phyloP scores from a whole-genome alignment of 2,113 vertebrate genomes.

The Chloropsis hardwickii region DNA sequence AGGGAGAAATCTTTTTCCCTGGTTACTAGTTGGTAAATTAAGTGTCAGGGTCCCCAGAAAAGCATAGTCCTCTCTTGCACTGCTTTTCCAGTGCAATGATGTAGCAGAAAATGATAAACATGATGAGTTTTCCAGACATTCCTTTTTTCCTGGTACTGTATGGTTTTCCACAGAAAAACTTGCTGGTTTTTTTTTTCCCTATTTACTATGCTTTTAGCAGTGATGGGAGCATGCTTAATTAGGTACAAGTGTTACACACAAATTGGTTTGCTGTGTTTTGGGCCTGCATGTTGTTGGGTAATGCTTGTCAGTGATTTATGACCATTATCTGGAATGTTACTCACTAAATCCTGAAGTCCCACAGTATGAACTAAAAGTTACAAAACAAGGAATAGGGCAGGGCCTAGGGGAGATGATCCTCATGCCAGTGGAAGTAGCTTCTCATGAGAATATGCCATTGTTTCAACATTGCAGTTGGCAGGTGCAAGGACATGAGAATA shows the following conservation, averaged over 20 bases:
- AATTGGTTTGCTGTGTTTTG: neutral
- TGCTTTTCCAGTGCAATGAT: neutral
- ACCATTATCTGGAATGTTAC: neutral
- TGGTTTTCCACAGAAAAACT: neutral
- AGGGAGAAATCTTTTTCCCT: neutral
- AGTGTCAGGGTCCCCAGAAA: neutral
- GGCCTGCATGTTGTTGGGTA: neutral
- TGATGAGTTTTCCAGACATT: neutral
- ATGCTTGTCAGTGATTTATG: neutral
- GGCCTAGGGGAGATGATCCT: neutral
- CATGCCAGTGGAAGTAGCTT: neutral
- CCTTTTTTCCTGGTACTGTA: neutral
- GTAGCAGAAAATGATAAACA: neutral
- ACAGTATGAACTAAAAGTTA: neutral
- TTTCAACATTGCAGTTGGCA: neutral
- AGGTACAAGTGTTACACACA: neutral
- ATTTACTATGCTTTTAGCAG: neutral
- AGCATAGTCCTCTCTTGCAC: neutral
- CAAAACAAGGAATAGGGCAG: neutral
- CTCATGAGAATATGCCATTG: neutral
- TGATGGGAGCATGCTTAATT: neutral
- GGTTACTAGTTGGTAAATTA: neutral
- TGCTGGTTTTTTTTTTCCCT: rapidly evolving
- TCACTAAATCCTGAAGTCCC: neutral
- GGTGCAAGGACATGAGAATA: neutral